Evolutionary conservation across 64 coral and sea anemone genomes (phyloP).

Genomic region (Porites australiensis): DNA sequence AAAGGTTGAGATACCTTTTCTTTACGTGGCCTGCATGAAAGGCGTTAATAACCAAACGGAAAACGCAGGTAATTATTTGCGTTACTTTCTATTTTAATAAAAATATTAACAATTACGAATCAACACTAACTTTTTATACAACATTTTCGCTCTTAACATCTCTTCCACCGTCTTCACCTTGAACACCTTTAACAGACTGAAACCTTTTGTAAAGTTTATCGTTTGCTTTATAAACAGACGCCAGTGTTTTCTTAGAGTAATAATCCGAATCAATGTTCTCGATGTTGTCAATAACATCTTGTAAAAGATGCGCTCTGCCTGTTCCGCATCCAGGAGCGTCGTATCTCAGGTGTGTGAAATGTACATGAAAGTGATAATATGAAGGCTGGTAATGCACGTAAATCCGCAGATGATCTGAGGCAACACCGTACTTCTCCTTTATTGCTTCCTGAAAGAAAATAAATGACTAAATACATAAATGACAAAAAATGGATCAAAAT

Average conservation of each 20-base stretch:
- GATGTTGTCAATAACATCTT: constrained; percentile 97
- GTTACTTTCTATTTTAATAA: too few species aligned
- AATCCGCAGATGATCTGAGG: constrained; percentile 75
- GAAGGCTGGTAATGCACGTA: constrained; percentile 98
- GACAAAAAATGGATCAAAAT: too few species aligned
- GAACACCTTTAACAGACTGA: background rate
- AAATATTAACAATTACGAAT: too few species aligned
- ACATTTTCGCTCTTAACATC: too few species aligned
- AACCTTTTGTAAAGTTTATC: constrained; percentile 76
- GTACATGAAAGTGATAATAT: constrained; percentile 96
- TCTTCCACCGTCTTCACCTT: too few species aligned
- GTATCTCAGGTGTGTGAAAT: constrained; percentile 93
- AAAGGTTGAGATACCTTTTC: too few species aligned
- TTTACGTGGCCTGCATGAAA: too few species aligned
- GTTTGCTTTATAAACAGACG: constrained; percentile 75
- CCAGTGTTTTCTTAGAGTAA: constrained; percentile 90
- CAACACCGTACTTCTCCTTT: constrained; percentile 69
- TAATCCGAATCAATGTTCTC: constrained; percentile 83
- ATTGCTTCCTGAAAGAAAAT: constrained; percentile 76
- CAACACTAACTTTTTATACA: too few species aligned
- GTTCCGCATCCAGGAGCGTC: constrained; percentile 78
- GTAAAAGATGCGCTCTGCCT: constrained; percentile 92
- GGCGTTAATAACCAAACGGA: too few species aligned
- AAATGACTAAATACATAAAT: constrained; percentile 1
- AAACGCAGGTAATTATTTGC: too few species aligned